Base-by-base conservation (phyloP, 2,797 vertebrate genomes). In the Sebastes trivittatus region DNA sequence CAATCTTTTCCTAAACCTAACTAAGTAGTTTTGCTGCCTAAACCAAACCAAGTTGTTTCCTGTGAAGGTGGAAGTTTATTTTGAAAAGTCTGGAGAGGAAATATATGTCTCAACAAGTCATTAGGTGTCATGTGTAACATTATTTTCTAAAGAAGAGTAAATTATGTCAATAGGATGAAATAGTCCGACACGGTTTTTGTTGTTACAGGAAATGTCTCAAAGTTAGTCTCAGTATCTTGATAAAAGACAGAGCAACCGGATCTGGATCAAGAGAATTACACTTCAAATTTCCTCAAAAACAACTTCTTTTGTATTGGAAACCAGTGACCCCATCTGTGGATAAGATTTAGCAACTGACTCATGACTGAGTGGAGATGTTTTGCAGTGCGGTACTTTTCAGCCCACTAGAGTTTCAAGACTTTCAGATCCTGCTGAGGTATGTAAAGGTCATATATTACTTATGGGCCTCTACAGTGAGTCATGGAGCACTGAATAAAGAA, bases 381-480 rank as follows among this genome's bases (percentile, higher is more conserved):
- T 22, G 11, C 59, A 14, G 66, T 34, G 30, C 7, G 46, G 42
- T 27, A 34, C 77, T 73, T 66, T 73, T 16, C 72, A 64, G 80
- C 85, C 81, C 80, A 86, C 84, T 75, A 7, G 27, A 72, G 64
- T 75, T 82, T 74, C 27, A 78, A 80, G 80, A 85, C 75, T 46
- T 36, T 22, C 18, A 72, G 52, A 81, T 88, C 70, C 81, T 55
- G 69, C 75, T 72, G 70, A 69, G 61, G 61, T 81, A 66, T 22
- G 64, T 76, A 78, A 88, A 89, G 87, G 92, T 89, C 84, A 83
- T 16, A 30, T 36, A 64, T 89, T 84, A 80, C 84, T 84, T 88
- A 85, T 54, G 27, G 65, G 62, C 66, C 77, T 79, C 72, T 52
- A 67, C 72, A 30, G 84, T 75, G 78, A 90, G 70, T 87, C 77